Evolutionary conservation across 1,140 invertebrate genomes (phyloP).

Genomic region (Bacillus rossius): DNA sequence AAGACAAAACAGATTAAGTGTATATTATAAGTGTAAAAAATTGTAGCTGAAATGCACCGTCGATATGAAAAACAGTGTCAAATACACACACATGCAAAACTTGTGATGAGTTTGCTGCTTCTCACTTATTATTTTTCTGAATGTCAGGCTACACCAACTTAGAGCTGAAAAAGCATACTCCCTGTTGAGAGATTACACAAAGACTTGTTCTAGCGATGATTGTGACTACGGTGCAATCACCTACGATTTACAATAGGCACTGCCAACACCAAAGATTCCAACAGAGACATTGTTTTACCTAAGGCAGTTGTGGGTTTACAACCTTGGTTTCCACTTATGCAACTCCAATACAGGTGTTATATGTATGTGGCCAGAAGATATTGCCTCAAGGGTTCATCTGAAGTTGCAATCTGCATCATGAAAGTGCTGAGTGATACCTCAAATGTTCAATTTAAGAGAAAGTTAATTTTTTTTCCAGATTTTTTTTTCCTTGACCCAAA

Average conservation of each 20-base stretch:
- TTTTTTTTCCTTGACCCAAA: too few species aligned
- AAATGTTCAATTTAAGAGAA: conserved; percentile 9
- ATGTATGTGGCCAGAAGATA: conserved; percentile 10
- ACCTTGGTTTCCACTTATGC: conserved; percentile 10
- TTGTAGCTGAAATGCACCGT: too few species aligned
- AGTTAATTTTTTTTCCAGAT: conserved; percentile 9
- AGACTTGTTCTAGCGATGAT: neutral
- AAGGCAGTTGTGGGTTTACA: conserved; percentile 6
- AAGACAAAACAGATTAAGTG: too few species aligned
- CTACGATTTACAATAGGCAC: conserved; percentile 1
- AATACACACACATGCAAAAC: too few species aligned
- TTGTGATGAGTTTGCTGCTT: too few species aligned
- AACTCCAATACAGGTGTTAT: conserved; percentile 5
- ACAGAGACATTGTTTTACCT: conserved; percentile 10
- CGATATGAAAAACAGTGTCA: too few species aligned
- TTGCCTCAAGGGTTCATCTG: conserved; percentile 5
- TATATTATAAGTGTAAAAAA: too few species aligned
- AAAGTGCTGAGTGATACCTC: conserved; percentile 5
- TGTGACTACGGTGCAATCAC: neutral
- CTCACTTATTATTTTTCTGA: too few species aligned
- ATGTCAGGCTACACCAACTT: too few species aligned
- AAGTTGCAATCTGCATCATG: conserved; percentile 6
- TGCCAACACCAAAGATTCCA: conserved; percentile 7
- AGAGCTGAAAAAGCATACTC: too few species aligned
- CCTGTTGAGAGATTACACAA: too few species aligned